phyloP scores from a whole-genome alignment of 2,113 vertebrate species.

The Todiramphus saurophagus region DNA sequence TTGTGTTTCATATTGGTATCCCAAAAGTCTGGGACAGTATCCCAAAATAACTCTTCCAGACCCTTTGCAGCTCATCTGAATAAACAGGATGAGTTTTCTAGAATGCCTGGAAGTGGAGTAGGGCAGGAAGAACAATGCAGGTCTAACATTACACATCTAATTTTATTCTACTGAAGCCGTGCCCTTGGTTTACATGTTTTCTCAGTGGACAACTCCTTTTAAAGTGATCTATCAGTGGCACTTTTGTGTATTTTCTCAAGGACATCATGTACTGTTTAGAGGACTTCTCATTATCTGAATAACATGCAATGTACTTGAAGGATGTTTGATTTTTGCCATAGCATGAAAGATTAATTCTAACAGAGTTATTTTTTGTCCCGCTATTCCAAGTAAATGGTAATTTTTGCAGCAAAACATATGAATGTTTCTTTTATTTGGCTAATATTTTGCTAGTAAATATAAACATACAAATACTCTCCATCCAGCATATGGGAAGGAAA shows the following conservation, averaged over 20 bases:
- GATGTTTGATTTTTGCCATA: background rate
- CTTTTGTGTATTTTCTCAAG: background rate
- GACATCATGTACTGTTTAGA: background rate
- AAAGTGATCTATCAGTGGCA: background rate
- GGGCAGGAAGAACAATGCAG: background rate
- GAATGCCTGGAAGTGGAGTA: conserved; percentile 47
- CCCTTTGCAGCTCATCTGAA: background rate
- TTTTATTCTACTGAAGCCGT: background rate
- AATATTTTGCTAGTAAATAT: background rate
- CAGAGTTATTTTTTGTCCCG: background rate
- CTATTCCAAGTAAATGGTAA: background rate
- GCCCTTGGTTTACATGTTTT: background rate
- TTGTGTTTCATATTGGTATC: background rate
- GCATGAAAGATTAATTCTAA: background rate
- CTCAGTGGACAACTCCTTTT: background rate
- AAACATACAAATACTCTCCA: background rate
- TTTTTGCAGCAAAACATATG: background rate
- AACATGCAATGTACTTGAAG: accelerated
- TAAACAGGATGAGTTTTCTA: conserved; percentile 53
- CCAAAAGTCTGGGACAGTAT: background rate
- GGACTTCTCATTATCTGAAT: background rate
- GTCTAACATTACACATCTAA: background rate
- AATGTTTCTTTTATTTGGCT: background rate
- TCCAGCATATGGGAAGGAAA: background rate
- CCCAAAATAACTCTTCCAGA: conserved; percentile 13